Conservation (phyloP, 92 coral and sea anemone species). For the Umimayanthus chanpuru region DNA sequence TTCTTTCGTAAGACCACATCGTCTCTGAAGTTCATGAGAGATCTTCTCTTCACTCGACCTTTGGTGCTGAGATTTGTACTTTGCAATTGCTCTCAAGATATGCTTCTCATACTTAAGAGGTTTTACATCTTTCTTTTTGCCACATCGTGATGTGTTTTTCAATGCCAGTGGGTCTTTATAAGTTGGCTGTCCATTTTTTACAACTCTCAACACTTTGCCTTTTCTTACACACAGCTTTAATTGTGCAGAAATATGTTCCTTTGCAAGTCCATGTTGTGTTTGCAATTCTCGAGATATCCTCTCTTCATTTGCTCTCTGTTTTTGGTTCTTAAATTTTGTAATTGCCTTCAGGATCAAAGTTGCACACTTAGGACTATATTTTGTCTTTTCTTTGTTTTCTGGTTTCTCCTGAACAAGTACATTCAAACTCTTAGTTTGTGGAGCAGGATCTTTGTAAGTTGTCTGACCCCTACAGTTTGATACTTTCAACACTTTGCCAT, state of each 20-base stretch:
- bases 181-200: constrained; percentile 45
- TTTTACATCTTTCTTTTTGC: constrained; percentile 21
- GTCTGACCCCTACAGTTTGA: constrained; percentile 31
- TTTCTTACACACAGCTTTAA: constrained; percentile 53
- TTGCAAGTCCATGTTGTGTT: constrained; percentile 45
- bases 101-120: constrained; percentile 34
- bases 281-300: constrained; percentile 50
- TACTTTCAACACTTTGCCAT: constrained; percentile 48
- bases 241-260: constrained; percentile 44
- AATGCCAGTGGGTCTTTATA: constrained; percentile 44
- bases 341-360: constrained; percentile 54
- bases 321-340: constrained; percentile 53
- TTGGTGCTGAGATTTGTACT: constrained; percentile 51
- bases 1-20: constrained; percentile 48
- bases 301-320: constrained; percentile 61
- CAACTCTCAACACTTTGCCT: constrained; percentile 47
- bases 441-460: constrained; percentile 47
- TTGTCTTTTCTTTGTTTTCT: background rate
- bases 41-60: constrained; percentile 59
- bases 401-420: background rate
- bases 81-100: constrained; percentile 45
- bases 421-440: constrained; percentile 44
- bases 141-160: constrained; percentile 22
- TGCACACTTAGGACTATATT: constrained; percentile 27
- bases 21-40: constrained; percentile 46